Base-by-base conservation (phyloP, 2,113 vertebrate genomes). In the Nyctereutes procyonoides region DNA sequence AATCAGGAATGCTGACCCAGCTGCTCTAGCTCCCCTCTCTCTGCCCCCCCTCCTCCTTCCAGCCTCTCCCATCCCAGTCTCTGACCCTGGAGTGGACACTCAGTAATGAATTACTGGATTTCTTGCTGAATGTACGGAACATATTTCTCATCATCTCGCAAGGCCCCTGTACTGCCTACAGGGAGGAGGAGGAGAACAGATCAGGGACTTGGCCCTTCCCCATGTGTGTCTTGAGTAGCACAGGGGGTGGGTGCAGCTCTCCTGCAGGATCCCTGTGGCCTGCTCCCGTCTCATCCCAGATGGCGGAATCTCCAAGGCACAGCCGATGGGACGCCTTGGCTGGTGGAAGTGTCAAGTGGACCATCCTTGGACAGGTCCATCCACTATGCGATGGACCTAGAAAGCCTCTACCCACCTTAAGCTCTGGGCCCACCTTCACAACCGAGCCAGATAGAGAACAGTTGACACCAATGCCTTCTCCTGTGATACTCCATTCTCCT, bases 1-100 rank as follows among this genome's bases (percentile, higher is more conserved):
- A 73, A 96, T 92, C 1, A 2, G 96, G 95, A 92, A 80, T 71
- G 90, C 97, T 95, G 96, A 95, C 84, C 89, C 93, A 94, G 95
- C 95, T 93, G 95, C 93, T 60, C 86, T 28, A 16, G 95, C 85
- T 92, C 79, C 20, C 35, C 93, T 89, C 60, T 79, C 81, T 43
- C 76, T 38, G 56, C 95, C 55, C 77, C 84, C 87, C 60, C 74
- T 16, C 19, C 55, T 88, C 30, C 62, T 63, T 83, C 48, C 79
- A 73, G 81, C 22, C 48, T 95, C 92, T 95, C 84, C 84, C 83
- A 77, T 67, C 92, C 58, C 19, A 30, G 79, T 2, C 60, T 51
- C 82, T 35, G 43, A 32, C 69, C 63, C 76, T 30, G 73, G 51
- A 67, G 30, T 60, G 76, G 53, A 79, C 38, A 60, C 81, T 65